Evolutionary conservation across 2,797 vertebrate genomes (phyloP).

Genomic region (Fringilla coelebs): DNA sequence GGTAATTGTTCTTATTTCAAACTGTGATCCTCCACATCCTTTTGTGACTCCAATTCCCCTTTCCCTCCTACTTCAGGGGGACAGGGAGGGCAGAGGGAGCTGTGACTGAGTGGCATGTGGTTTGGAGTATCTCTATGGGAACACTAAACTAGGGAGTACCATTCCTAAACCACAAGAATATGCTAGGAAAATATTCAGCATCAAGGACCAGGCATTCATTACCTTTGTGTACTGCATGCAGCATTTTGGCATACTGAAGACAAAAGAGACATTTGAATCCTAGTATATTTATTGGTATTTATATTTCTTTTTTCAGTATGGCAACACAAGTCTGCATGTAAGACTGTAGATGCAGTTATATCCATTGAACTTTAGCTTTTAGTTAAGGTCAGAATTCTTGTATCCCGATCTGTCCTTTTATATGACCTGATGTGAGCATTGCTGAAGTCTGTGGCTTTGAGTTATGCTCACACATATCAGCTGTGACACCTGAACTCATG

Average conservation of each 20-base stretch:
- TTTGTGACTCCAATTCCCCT: not conserved
- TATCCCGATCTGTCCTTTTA: not conserved
- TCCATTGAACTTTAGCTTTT: not conserved
- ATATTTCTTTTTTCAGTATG: not conserved
- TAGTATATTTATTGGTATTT: not conserved
- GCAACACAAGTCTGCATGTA: not conserved
- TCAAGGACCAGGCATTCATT: not conserved
- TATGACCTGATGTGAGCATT: not conserved
- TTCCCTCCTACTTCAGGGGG: not conserved
- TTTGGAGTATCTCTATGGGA: not conserved
- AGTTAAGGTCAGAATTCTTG: not conserved
- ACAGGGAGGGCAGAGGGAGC: not conserved
- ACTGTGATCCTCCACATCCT: not conserved
- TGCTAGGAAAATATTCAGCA: not conserved
- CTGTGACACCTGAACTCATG: not conserved
- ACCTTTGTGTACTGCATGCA: not conserved
- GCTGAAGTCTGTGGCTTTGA: not conserved
- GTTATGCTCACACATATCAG: not conserved
- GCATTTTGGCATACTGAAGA: not conserved
- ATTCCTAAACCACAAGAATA: not conserved
- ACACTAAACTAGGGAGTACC: not conserved
- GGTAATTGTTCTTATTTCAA: not conserved
- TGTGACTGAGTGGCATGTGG: accelerated
- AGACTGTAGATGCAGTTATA: not conserved
- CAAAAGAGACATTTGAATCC: not conserved